Evolutionary conservation across 2,888 invertebrate species (phyloP), one percentile per base, ranked within the genome.

Genomic region (Maniola hyperantus): DNA sequence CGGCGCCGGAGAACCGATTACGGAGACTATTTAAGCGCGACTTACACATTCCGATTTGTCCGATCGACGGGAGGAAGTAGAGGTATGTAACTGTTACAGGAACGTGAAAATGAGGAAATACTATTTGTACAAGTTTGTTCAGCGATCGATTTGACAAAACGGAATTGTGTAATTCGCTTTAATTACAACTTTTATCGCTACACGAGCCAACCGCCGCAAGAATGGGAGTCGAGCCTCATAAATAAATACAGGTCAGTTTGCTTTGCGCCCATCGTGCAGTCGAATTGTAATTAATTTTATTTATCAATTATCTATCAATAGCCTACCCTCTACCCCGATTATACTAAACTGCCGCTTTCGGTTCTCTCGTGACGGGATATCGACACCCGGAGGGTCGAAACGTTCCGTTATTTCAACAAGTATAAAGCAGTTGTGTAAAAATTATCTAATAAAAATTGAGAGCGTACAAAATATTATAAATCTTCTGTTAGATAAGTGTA

Each of bases 301-400:
- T 67, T 53, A 46, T 51, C 58, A 34, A 50, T 33, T 26, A 44
- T 7, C 7, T 46, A 51, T 54, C 63, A 46, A 42, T 68, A 68
- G 60, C 62, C 61, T 68, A 68, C 68, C 70, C 70, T 70, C 66
- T 66, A 63, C 70, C 70, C 34, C 68, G 48, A 66, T 57, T 68
- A 68, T 42, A 60, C 55, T 65, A 61, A 66, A 61, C 60, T 13
- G 50, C 44, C 59, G n/a, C 59, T 39, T 36, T 57, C 48, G 63
- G 66, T 53, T 61, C 55, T 69, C 50, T 42, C 36, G 44, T 20
- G 59, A 55, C 39, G 34, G 39, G 44, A 8, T n/a, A 44, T 33
- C 10, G 33, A 55, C 15, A 33, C 59, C 59, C 33, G 46, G 8
- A 44, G 44, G 58, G 33, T 33, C 8, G 5, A 42, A 6, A 7